phyloP scores from a whole-genome alignment of 2,797 vertebrate genomes.

The Rhodeus uyekii region DNA sequence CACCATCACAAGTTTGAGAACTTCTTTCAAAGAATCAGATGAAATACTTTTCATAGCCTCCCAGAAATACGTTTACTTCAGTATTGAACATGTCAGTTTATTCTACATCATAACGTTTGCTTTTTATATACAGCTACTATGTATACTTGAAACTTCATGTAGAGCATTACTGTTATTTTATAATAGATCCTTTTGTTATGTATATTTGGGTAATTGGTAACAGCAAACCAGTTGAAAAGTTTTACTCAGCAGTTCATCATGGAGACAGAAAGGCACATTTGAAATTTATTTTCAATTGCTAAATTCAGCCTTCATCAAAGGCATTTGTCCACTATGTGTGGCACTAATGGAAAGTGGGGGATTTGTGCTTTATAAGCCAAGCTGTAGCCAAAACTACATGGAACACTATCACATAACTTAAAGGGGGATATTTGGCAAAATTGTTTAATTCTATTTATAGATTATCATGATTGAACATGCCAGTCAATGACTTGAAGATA shows the following conservation, averaged over 20 bases:
- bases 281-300: background rate
- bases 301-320: background rate
- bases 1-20: background rate
- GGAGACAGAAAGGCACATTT: background rate
- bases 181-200: background rate
- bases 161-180: background rate
- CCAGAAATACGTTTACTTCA: background rate
- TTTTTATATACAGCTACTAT: background rate
- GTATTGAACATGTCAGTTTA: background rate
- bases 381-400: too few relatives aligned
- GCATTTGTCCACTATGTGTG: background rate
- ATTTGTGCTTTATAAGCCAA: too few relatives aligned
- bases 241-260: constrained; percentile 1
- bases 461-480: too few relatives aligned
- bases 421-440: too few relatives aligned
- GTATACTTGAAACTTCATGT: background rate
- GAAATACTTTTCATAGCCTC: background rate
- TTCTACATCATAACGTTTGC: background rate
- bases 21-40: background rate
- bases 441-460: too few relatives aligned
- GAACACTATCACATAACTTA: too few relatives aligned
- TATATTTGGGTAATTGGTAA: constrained; percentile 17
- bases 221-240: constrained; percentile 3
- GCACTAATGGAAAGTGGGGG: background rate
- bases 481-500: too few relatives aligned